Evolutionary conservation across 2,113 vertebrate species (phyloP).

Genomic region (Tragelaphus buxtoni): DNA sequence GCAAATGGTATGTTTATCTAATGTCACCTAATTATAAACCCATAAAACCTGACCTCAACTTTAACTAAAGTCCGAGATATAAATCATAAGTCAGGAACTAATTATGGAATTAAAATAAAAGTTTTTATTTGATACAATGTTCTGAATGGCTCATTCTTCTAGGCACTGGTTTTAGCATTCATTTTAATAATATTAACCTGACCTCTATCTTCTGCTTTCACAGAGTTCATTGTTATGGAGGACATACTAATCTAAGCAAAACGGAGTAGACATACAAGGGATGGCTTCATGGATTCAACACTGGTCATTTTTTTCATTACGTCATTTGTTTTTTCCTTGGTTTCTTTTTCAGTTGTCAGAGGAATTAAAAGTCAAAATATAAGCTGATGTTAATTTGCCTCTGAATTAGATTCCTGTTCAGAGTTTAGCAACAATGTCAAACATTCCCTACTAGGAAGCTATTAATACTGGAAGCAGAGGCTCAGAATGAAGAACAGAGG

Average conservation of each 20-base stretch:
- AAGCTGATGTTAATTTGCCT: conserved; percentile 44
- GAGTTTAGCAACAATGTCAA: conserved; percentile 70
- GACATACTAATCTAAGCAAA: background rate
- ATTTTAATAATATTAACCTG: background rate
- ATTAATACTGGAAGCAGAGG: conserved; percentile 68
- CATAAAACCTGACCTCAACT: background rate
- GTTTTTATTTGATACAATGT: background rate
- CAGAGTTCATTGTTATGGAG: background rate
- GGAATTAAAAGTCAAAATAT: conserved; percentile 50
- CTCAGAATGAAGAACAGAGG: conserved; percentile 55
- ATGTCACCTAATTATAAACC: background rate
- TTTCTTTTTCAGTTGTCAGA: conserved; percentile 16
- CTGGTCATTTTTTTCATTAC: background rate
- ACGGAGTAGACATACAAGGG: background rate
- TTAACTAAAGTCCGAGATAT: background rate
- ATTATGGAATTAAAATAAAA: background rate
- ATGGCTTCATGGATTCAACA: background rate
- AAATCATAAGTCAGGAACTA: background rate
- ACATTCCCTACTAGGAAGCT: conserved; percentile 59
- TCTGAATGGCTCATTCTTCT: background rate
- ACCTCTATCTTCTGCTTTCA: background rate
- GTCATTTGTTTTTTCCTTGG: background rate
- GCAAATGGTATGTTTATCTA: background rate
- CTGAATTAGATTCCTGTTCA: conserved; percentile 58
- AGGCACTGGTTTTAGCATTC: background rate